A percentile compares a stretch with the other conserved stretches of the same genome.
phyloP scores from a whole-genome alignment of 1,140 invertebrate species.

The Goniozus legneri region DNA sequence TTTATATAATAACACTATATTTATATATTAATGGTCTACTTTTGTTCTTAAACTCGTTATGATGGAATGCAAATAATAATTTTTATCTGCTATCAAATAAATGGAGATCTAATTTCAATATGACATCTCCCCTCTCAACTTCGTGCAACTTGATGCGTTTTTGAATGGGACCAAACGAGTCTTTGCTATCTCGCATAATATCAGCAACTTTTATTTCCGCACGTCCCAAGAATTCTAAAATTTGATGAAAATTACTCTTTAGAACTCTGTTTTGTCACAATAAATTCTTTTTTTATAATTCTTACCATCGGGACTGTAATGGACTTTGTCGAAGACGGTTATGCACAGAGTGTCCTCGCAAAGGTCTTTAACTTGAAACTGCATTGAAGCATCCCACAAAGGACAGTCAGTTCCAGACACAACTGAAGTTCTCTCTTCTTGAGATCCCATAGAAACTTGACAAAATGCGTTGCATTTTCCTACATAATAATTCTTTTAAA shows the following conservation, averaged over 20 bases:
- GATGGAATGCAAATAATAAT: background rate
- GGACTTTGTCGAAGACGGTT: slow-evolving; percentile 74
- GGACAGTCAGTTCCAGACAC: slow-evolving; percentile 58
- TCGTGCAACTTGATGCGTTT: slow-evolving; percentile 69
- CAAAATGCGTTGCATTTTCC: slow-evolving; percentile 67
- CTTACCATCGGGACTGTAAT: slow-evolving; percentile 75
- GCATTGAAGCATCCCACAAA: slow-evolving; percentile 81
- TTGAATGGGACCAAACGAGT: slow-evolving; percentile 65
- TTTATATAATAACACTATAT: too few relatives aligned
- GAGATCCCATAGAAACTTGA: slow-evolving; percentile 75
- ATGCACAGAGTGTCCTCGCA: slow-evolving; percentile 73
- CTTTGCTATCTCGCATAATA: slow-evolving; percentile 62
- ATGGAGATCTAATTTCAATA: slow-evolving; percentile 72
- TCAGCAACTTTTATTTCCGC: slow-evolving; percentile 71
- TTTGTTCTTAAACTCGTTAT: too few relatives aligned
- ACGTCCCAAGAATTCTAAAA: slow-evolving; percentile 73
- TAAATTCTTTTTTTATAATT: background rate
- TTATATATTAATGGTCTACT: too few relatives aligned
- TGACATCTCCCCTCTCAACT: slow-evolving; percentile 69
- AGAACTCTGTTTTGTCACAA: slow-evolving; percentile 1
- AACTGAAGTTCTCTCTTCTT: slow-evolving; percentile 70
- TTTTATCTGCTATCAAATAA: slow-evolving; percentile 54
- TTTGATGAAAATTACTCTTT: slow-evolving; percentile 3
- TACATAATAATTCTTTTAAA: too few relatives aligned
- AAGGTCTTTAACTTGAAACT: slow-evolving; percentile 74